Conservation (phyloP, 2,888 invertebrate genomes). For the Parnassius mnemosyne region DNA sequence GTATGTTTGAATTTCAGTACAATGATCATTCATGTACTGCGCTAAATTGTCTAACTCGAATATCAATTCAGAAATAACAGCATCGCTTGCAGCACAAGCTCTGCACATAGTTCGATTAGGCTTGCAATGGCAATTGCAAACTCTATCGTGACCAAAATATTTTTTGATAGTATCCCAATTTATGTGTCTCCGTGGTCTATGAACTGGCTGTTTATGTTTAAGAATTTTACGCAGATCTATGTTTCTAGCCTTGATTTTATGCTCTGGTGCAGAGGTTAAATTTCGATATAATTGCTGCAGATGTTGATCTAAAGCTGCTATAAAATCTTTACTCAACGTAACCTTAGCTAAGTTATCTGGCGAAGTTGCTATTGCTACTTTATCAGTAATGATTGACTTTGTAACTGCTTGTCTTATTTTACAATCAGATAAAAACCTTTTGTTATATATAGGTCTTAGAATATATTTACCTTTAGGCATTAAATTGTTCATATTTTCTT, state of each 20-base stretch:
- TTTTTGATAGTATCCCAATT: conserved; percentile 50
- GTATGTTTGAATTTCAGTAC: conserved; percentile 65
- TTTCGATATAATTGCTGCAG: conserved; percentile 46
- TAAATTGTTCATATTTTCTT: conserved; percentile 41
- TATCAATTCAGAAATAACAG: conserved; percentile 59
- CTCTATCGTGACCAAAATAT: conserved; percentile 54
- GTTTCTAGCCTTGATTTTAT: conserved; percentile 24
- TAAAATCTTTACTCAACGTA: conserved; percentile 49
- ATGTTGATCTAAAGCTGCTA: conserved; percentile 50
- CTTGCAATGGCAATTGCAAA: conserved; percentile 57
- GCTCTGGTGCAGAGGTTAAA: conserved; percentile 25
- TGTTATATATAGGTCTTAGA: conserved; percentile 44
- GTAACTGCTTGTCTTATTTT: conserved; percentile 11
- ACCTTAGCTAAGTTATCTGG: conserved; percentile 38
- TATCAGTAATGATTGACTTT: conserved; percentile 8
- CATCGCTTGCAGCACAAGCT: conserved; percentile 61
- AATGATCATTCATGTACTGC: conserved; percentile 60
- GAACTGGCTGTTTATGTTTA: conserved; percentile 11
- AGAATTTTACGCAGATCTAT: neutral
- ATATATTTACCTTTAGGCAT: conserved; percentile 38
- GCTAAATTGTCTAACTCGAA: conserved; percentile 62
- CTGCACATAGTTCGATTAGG: conserved; percentile 57
- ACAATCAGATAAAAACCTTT: conserved; percentile 29
- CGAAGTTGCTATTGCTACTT: conserved; percentile 33
- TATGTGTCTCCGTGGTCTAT: conserved; percentile 35